Conservation (phyloP, 1,140 invertebrate genomes). For the Aphaenogaster rudis region DNA sequence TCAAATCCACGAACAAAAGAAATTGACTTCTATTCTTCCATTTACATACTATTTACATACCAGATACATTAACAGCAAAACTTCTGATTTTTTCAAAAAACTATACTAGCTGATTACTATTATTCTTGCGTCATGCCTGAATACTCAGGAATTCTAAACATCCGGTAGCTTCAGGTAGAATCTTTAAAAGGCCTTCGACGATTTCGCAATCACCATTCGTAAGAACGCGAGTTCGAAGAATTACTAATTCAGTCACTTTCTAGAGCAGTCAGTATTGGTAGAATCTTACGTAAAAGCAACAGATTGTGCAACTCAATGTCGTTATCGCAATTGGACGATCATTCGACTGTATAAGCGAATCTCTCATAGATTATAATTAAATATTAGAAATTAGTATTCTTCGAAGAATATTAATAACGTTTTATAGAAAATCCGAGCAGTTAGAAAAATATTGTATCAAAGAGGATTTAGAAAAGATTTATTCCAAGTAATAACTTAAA, state of each 20-base stretch:
- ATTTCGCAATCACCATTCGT: slow-evolving; percentile 29
- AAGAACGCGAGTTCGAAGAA: slow-evolving; percentile 40
- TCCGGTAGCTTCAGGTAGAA: not conserved
- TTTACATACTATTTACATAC: not conserved
- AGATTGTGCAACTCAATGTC: slow-evolving; percentile 29
- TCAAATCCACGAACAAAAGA: not conserved
- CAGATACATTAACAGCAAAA: not conserved
- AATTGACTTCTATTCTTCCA: not conserved
- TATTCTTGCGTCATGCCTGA: not conserved
- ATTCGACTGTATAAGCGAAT: not conserved
- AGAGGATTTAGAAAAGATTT: not conserved
- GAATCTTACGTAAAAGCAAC: slow-evolving; percentile 40
- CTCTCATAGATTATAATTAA: not conserved
- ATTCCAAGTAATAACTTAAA: not conserved
- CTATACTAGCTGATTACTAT: not conserved
- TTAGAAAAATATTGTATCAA: not conserved
- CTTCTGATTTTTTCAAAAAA: not conserved
- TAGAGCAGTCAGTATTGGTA: slow-evolving; percentile 13
- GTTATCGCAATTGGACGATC: slow-evolving; percentile 14
- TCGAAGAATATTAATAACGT: not conserved
- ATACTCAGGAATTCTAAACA: not conserved
- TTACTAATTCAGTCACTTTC: slow-evolving; percentile 37
- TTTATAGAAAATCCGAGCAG: not conserved
- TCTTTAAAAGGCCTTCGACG: slow-evolving; percentile 22
- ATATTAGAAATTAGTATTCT: slow-evolving; percentile 1